phyloP scores from a whole-genome alignment of 2,113 vertebrate genomes.

The Picathartes gymnocephalus region DNA sequence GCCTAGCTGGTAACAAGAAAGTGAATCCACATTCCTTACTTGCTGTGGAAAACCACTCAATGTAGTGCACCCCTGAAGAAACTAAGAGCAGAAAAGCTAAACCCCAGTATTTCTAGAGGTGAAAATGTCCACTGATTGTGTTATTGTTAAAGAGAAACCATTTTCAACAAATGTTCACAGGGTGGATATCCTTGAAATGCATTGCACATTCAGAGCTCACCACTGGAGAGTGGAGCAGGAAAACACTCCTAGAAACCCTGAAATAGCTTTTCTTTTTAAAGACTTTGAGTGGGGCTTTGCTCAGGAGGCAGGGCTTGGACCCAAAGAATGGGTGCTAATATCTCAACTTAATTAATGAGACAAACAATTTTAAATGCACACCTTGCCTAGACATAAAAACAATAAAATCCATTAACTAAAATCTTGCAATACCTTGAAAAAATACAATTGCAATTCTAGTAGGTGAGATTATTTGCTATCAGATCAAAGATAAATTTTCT shows the following conservation, averaged over 20 bases:
- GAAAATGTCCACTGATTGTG: background rate
- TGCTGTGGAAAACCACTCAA: background rate
- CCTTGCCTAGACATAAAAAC: background rate
- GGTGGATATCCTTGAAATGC: background rate
- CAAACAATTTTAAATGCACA: background rate
- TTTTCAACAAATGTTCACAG: background rate
- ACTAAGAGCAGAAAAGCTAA: background rate
- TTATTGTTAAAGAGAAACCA: background rate
- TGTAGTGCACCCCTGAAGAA: background rate
- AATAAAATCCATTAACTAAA: background rate
- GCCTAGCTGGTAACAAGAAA: background rate
- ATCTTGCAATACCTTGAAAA: background rate
- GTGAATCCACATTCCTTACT: background rate
- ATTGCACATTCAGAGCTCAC: background rate
- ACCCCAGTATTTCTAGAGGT: background rate
- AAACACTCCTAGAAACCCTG: background rate
- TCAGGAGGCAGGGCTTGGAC: background rate
- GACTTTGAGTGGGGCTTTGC: background rate
- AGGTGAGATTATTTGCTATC: background rate
- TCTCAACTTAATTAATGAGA: background rate
- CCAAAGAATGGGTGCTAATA: background rate
- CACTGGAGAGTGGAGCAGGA: background rate
- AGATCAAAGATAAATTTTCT: background rate
- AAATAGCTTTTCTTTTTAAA: background rate
- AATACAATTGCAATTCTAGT: background rate